Base-by-base conservation (phyloP, 2,113 vertebrate species). In the Astatoreochromis straeleni region DNA sequence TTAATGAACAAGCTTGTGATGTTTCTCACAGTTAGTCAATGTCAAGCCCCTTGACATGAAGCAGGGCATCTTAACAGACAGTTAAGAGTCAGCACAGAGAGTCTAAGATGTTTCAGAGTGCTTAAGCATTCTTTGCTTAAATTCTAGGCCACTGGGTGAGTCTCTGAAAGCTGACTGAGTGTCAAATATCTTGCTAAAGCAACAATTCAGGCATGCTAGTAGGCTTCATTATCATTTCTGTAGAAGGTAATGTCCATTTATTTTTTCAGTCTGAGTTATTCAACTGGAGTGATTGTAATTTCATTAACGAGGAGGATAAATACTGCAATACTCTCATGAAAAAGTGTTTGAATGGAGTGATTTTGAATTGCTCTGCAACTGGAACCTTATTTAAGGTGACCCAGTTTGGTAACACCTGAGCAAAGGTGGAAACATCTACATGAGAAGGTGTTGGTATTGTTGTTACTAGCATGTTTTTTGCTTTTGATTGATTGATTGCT, bases 81-180 rank as follows among this genome's bases (percentile, higher is more conserved):
- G 78, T 60, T 7, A 63, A 38, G 60, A 38, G 33, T 65, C 60
- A 38, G 33, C 60, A 63, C 31, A 13, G 33, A 65, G 70, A 80
- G 12, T 80, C 29, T 19, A 31, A 33, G 29, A 63, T 51, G 70
- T 24, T 35, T 75, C 29, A 8, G 16, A 81, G 47, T 4, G 75
- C 55, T 38, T 85, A 35, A 42, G 26, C 84, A 68, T 87, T 55
- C 21, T 82, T 78, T 12, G 40, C 7, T 19, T 57, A 31, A 24
- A 57, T 75, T 16, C 11, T 78, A 16, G 80, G 80, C 80, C 60
- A 78, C 4, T 29, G 24, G 3, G 38, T 7, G 3, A 82, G 6
- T 73, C 51, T 40, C 54, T 58, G 10, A 75, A 82, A 9, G 47
- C 57, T 55, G 60, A 55, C 33, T 55, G 84, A 29, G 68, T 55